Conservation (phyloP, 2,797 vertebrate species). For the Acanthiza pusilla region DNA sequence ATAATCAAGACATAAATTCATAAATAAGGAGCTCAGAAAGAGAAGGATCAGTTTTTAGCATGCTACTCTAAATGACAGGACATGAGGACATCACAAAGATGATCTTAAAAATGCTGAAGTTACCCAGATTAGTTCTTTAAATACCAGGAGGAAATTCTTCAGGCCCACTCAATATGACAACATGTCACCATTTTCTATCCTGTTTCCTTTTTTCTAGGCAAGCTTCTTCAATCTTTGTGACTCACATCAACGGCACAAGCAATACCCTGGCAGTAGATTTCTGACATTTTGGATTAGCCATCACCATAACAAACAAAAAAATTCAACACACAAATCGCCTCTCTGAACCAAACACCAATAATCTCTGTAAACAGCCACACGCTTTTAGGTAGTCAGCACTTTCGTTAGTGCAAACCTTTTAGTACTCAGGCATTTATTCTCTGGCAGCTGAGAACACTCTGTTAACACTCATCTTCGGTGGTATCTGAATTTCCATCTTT, state of each 20-base stretch:
- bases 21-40: background rate
- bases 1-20: background rate
- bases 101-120: background rate
- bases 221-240: background rate
- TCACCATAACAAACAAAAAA: background rate
- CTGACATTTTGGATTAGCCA: background rate
- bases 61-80: background rate
- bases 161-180: background rate
- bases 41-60: background rate
- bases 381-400: background rate
- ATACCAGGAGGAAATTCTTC: background rate
- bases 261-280: background rate
- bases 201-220: background rate
- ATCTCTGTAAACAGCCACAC: background rate
- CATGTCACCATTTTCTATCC: background rate
- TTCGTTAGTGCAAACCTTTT: background rate
- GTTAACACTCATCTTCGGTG: background rate
- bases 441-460: background rate
- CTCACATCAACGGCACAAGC: background rate
- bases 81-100: background rate
- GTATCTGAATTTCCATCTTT: background rate
- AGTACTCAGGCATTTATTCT: background rate
- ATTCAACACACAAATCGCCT: background rate
- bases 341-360: background rate
- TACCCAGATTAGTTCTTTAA: background rate